phyloP scores from a whole-genome alignment of 1,140 invertebrate species.

The Teleogryllus occipitalis region DNA sequence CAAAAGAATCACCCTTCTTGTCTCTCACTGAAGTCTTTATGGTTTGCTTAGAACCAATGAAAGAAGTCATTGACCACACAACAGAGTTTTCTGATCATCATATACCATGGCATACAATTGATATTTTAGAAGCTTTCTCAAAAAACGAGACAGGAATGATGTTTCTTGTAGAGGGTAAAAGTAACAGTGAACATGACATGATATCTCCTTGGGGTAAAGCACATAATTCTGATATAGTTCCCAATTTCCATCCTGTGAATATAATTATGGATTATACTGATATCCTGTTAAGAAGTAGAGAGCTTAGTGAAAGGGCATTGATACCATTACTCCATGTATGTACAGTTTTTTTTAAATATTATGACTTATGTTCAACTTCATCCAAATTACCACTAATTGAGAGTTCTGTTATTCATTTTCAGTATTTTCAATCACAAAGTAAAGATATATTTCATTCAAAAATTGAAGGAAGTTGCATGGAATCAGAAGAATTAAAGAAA shows the following conservation, averaged over 20 bases:
- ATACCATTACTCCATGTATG: not conserved
- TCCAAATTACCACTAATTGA: not conserved
- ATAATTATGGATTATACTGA: not conserved
- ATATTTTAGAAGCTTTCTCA: not conserved
- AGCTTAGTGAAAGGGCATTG: not conserved
- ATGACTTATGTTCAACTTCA: not conserved
- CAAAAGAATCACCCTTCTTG: not conserved
- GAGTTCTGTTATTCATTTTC: not conserved
- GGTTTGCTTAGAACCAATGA: not conserved
- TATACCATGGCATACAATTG: not conserved
- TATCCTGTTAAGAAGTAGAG: not conserved
- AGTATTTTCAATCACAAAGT: not conserved
- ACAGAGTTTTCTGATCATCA: not conserved
- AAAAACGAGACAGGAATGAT: not conserved
- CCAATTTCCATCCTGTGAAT: not conserved
- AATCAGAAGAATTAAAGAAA: not conserved
- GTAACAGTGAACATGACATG: not conserved
- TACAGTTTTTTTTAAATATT: not conserved
- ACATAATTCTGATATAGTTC: not conserved
- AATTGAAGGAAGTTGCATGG: not conserved
- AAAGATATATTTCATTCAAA: not conserved
- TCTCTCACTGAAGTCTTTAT: not conserved
- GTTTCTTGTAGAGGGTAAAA: not conserved
- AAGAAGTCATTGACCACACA: not conserved
- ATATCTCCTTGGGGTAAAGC: not conserved